A percentile compares a stretch with the other conserved stretches of the same genome.
Conservation (phyloP, 2,888 invertebrate species). For the Leptogaster cylindrica region DNA sequence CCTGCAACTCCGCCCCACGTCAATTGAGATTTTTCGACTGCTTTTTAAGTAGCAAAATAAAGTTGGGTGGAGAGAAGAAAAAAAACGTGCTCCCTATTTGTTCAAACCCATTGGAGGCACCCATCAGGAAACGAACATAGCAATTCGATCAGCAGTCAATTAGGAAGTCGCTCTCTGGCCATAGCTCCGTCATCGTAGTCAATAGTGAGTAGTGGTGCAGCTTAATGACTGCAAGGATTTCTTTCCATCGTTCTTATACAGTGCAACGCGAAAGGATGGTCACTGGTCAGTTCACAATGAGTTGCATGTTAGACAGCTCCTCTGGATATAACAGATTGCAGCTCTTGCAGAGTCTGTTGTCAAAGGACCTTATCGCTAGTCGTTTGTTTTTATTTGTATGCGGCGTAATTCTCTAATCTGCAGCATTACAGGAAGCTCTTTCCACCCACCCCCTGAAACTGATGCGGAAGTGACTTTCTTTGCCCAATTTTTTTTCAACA, state of each 20-base stretch:
- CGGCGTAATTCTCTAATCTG: constrained; percentile 8
- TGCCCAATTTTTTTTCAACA: constrained; percentile 13
- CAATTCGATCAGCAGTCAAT: constrained; percentile 36
- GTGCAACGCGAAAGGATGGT: not conserved
- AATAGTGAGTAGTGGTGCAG: constrained; percentile 4
- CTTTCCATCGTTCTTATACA: not conserved
- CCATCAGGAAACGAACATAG: constrained; percentile 22
- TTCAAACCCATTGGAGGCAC: not conserved
- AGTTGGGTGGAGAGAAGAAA: not conserved
- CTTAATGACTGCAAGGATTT: constrained; percentile 19
- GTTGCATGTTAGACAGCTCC: not conserved
- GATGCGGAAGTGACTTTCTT: constrained; percentile 33
- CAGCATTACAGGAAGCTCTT: not conserved
- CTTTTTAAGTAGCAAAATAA: too few relatives aligned
- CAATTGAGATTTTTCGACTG: too few relatives aligned
- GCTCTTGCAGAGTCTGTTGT: constrained; percentile 21
- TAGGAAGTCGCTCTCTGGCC: constrained; percentile 4
- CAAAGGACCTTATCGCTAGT: constrained; percentile 17
- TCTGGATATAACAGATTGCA: constrained; percentile 1
- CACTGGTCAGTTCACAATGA: not conserved
- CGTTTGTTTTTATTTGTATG: not conserved
- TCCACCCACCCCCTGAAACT: not conserved
- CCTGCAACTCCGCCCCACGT: too few relatives aligned
- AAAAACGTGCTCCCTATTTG: constrained; percentile 6
- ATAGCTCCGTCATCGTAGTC: constrained; percentile 11